Percentiles rank a stretch among this genome's conserved stretches.
Conservation (phyloP, 2,113 vertebrate genomes). For the Daubentonia madagascariensis region DNA sequence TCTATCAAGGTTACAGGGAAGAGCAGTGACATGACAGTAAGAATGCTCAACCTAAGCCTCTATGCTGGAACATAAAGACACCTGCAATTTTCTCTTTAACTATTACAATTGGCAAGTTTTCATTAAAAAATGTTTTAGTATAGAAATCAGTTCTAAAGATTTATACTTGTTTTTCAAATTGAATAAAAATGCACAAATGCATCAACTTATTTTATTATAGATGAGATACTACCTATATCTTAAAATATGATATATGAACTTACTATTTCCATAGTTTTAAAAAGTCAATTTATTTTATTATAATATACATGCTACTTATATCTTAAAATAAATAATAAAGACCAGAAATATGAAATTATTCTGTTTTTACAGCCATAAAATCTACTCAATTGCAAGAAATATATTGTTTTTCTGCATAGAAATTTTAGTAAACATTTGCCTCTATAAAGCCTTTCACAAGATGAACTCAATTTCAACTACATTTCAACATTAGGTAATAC, state of each 20-base stretch:
- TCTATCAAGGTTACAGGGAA: slow-evolving; percentile 69
- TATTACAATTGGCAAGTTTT: slow-evolving; percentile 23
- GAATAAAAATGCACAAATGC: slow-evolving; percentile 49
- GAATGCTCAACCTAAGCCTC: not conserved
- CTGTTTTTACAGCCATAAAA: not conserved
- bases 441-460: not conserved
- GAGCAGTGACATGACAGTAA: slow-evolving; percentile 24
- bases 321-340: slow-evolving; percentile 59
- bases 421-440: slow-evolving; percentile 12
- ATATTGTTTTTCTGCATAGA: not conserved
- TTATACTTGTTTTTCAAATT: slow-evolving; percentile 40
- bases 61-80: not conserved
- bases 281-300: not conserved
- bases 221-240: slow-evolving; percentile 36
- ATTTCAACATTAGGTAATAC: not conserved
- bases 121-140: slow-evolving; percentile 50
- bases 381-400: not conserved
- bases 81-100: not conserved
- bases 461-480: slow-evolving; percentile 47
- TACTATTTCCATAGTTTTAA: slow-evolving; percentile 5
- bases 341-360: slow-evolving; percentile 51
- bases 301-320: slow-evolving; percentile 3
- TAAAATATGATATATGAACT: slow-evolving; percentile 50
- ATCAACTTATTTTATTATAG: not conserved
- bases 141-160: slow-evolving; percentile 32